Evolutionary conservation across 2,888 invertebrate genomes (phyloP).

Genomic region (Mycalesis mineus): DNA sequence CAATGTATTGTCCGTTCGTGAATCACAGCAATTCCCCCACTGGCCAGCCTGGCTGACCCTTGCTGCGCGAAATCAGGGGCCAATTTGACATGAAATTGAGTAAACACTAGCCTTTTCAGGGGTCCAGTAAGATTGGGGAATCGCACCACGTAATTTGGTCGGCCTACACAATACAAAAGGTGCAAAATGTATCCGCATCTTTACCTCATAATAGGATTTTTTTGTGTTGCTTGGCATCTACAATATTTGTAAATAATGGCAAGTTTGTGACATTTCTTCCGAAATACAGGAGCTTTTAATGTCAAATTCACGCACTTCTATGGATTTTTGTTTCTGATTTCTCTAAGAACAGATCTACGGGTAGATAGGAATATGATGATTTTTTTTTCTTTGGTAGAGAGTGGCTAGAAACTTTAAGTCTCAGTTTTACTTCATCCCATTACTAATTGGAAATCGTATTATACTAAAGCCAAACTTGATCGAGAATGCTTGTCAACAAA

Average conservation of each 20-base stretch:
- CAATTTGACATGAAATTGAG: slow-evolving; percentile 13
- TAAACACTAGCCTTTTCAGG: slow-evolving; percentile 23
- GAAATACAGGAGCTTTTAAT: not conserved
- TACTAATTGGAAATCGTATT: too few relatives aligned
- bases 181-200: slow-evolving; percentile 32
- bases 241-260: slow-evolving; percentile 17
- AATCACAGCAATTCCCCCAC: slow-evolving; percentile 37
- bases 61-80: slow-evolving; percentile 16
- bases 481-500: too few relatives aligned
- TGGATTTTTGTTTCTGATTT: too few relatives aligned
- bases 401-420: too few relatives aligned
- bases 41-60: slow-evolving; percentile 32
- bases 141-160: slow-evolving; percentile 31
- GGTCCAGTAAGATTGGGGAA: slow-evolving; percentile 26
- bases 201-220: slow-evolving; percentile 25
- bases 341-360: too few relatives aligned
- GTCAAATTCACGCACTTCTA: not conserved
- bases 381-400: too few relatives aligned
- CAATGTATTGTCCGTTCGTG: slow-evolving; percentile 38
- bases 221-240: slow-evolving; percentile 18
- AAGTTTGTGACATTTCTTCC: not conserved
- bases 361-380: too few relatives aligned
- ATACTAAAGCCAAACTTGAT: too few relatives aligned
- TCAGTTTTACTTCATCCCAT: too few relatives aligned
- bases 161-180: slow-evolving; percentile 23